These are phyloP conservation scores for Morus bassanus DNA, from an alignment of 2,797 vertebrate species.

Conservation along the genomic window DNA sequence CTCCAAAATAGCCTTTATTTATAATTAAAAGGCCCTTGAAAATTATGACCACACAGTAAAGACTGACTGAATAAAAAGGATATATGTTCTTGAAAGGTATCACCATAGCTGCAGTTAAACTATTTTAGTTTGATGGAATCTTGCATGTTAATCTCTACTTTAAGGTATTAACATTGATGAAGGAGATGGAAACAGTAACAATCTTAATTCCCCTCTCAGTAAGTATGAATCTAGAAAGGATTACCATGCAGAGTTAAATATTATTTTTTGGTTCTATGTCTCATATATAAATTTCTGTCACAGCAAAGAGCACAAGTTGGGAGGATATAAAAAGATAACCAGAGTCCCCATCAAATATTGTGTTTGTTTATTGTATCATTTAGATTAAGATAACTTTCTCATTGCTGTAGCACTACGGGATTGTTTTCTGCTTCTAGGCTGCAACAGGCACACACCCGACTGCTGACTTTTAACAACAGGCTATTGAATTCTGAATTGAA, in stretches of 20 bases:
- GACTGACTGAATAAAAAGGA: neutral
- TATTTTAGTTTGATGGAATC: neutral
- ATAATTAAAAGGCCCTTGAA: neutral
- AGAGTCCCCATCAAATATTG: neutral
- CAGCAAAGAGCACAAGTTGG: neutral
- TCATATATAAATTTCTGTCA: neutral
- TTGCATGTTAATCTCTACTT: neutral
- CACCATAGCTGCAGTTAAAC: neutral
- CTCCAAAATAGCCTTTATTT: neutral
- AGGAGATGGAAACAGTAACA: neutral
- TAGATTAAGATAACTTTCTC: neutral
- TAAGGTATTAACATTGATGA: neutral
- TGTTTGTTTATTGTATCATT: neutral
- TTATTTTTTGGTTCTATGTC: neutral
- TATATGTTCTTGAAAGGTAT: neutral
- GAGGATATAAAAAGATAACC: neutral
- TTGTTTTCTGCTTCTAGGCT: neutral
- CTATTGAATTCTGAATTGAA: neutral
- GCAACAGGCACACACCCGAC: neutral
- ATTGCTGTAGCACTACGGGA: neutral
- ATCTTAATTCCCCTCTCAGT: neutral
- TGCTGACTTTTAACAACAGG: slow-evolving; percentile 4
- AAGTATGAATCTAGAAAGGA: neutral
- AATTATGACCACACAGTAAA: neutral
- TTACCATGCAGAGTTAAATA: neutral